phyloP scores from a whole-genome alignment of 2,113 vertebrate genomes.

The Rhinoderma darwinii region DNA sequence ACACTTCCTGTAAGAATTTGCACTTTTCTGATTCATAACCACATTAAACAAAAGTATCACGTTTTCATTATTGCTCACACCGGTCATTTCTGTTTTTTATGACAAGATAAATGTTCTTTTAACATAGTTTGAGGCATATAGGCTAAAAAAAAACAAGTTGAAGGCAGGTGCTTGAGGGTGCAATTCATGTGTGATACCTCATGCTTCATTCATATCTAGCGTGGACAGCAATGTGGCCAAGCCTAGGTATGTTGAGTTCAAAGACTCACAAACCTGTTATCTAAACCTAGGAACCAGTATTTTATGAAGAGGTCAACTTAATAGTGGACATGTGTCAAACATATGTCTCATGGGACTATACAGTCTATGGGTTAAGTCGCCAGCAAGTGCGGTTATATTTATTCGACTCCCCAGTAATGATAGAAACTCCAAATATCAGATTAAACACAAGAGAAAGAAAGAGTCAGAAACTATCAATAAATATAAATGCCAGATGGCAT shows the following conservation, averaged over 20 bases:
- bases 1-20: neutral
- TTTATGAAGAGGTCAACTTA: neutral
- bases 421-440: too few relatives aligned
- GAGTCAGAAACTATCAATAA: too few relatives aligned
- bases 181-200: neutral
- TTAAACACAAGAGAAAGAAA: too few relatives aligned
- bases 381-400: too few relatives aligned
- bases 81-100: neutral
- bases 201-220: neutral
- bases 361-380: too few relatives aligned
- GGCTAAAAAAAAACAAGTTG: neutral
- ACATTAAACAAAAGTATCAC: neutral
- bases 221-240: slow-evolving; percentile 14
- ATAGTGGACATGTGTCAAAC: neutral
- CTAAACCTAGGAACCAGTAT: neutral
- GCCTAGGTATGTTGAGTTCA: slow-evolving; percentile 44
- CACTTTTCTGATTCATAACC: neutral
- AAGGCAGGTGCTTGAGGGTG: slow-evolving; percentile 22
- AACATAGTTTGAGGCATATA: neutral
- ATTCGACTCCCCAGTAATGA: too few relatives aligned
- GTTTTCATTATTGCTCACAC: neutral
- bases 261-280: slow-evolving; percentile 32
- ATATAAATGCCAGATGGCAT: too few relatives aligned
- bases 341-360: too few relatives aligned
- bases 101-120: neutral